These are phyloP conservation scores for Netelia inedita DNA, from an alignment of 2,888 invertebrate genomes.

Conservation along the genomic window DNA sequence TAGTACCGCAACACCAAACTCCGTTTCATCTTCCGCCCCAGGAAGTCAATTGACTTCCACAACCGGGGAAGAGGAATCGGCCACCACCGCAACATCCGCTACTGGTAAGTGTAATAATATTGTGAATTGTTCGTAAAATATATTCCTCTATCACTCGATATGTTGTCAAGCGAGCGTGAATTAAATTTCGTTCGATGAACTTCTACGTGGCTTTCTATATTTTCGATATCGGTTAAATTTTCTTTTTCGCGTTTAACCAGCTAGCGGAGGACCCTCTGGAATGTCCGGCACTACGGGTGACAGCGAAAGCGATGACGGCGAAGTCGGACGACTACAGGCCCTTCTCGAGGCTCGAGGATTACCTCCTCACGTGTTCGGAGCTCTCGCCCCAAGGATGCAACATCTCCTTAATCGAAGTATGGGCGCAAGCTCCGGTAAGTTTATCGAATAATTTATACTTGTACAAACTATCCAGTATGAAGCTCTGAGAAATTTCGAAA, in stretches of 20 bases:
- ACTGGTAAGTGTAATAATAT: constrained; percentile 73
- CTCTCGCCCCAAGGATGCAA: constrained; percentile 98
- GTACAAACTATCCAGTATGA: neutral
- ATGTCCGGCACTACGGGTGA: constrained; percentile 86
- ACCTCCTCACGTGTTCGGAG: constrained; percentile 98
- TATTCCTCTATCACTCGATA: constrained; percentile 49
- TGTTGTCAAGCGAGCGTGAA: no score
- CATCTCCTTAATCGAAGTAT: constrained; percentile 97
- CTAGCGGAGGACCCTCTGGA: constrained; percentile 84
- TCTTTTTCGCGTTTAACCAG: constrained; percentile 66
- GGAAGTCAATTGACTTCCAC: constrained; percentile 79
- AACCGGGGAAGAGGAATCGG: constrained; percentile 80
- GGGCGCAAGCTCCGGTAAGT: constrained; percentile 92
- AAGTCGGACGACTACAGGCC: constrained; percentile 98
- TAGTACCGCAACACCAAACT: constrained; percentile 78
- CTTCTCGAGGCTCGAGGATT: constrained; percentile 97
- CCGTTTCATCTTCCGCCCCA: constrained; percentile 79
- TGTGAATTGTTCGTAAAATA: constrained; percentile 10
- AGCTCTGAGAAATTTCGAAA: neutral
- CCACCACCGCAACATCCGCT: constrained; percentile 80
- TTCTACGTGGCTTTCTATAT: no score
- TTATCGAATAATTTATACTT: neutral
- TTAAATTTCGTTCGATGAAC: no score
- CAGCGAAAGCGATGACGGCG: constrained; percentile 95
- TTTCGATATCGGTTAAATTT: neutral